These are phyloP conservation scores for Hybos culiciformis DNA, from an alignment of 2,888 invertebrate species.

Conservation along the genomic window DNA sequence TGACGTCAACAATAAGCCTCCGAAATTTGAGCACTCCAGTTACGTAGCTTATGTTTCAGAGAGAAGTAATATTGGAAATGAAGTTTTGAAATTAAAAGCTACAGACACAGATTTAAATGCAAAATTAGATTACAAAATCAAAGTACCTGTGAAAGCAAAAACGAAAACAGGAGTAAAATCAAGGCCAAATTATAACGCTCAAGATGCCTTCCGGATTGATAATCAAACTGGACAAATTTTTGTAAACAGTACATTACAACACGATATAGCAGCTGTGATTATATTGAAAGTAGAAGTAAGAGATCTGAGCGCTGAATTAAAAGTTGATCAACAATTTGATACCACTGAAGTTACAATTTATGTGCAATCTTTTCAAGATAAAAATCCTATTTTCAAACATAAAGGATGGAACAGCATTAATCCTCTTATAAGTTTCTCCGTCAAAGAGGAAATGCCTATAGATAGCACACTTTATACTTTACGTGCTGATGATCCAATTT, in stretches of 20 bases:
- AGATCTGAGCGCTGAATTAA: conserved; percentile 55
- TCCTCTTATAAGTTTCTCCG: conserved; percentile 49
- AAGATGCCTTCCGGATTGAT: conserved; percentile 55
- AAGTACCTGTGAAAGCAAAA: conserved; percentile 52
- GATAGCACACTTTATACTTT: conserved; percentile 56
- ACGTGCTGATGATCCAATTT: conserved; percentile 56
- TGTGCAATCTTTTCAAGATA: conserved; percentile 62
- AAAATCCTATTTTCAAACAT: conserved; percentile 60
- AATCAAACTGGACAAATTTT: conserved; percentile 51
- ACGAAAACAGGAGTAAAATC: conserved; percentile 60
- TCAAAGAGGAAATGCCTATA: conserved; percentile 64
- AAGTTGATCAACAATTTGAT: conserved; percentile 49
- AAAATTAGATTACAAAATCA: conserved; percentile 51
- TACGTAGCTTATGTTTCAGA: conserved; percentile 59
- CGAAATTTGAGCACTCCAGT: conserved; percentile 50
- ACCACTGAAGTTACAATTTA: conserved; percentile 60
- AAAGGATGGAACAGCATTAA: conserved; percentile 58
- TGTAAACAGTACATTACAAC: conserved; percentile 53
- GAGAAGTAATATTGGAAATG: conserved; percentile 45
- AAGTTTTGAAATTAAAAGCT: conserved; percentile 51
- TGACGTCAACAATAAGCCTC: conserved; percentile 72
- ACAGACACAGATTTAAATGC: conserved; percentile 57
- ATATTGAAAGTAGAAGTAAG: conserved; percentile 56
- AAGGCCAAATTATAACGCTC: conserved; percentile 47
- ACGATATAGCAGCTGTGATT: conserved; percentile 59